Evolutionary conservation across 1,140 invertebrate species (phyloP), one percentile per base, ranked within the genome.

Genomic region (Hylaeus anthracinus): DNA sequence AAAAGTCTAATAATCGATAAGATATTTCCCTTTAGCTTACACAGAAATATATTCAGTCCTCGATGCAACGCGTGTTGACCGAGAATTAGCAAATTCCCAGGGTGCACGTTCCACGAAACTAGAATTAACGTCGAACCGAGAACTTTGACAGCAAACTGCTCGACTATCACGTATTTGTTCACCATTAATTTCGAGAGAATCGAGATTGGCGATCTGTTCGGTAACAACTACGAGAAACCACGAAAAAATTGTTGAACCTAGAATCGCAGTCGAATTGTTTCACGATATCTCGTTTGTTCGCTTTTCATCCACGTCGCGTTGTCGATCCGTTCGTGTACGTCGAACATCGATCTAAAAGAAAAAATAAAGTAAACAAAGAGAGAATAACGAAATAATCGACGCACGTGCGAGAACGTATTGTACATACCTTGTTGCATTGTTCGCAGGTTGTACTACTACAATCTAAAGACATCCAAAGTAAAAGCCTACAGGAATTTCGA

Each of bases 401-500:
- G 66, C 70, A 79, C 81, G 72, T 83, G 77, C 75, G 85, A 74
- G 86, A 86, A 81, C 85, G 84, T 83, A 86, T 82, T 87, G 86
- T 87, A 87, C 86, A 87, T 87, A 88, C 85, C 85, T 87, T 88
- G 86, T 88, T 88, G 86, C 85, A 88, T 88, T 88, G 86, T 88
- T 88, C 86, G 75, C 86, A 88, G 86, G 86, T 88, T 88, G 86
- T 83, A 74, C 78, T 86, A 80, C 85, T 87, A 87, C 85, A 85
- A 88, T 88, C 86, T 88, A 85, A 88, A 88, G 86, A 84, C 85
- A 87, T 87, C 86, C 86, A 88, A 88, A 82, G 86, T 88, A 87
- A 87, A 87, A 87, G 77, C 74, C 86, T 88, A 72, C 85, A 79
- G 85, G 86, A 88, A 85, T 87, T 87, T 87, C 79, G 82, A 84